phyloP scores from a whole-genome alignment of 2,888 invertebrate species.

The Automeris io region DNA sequence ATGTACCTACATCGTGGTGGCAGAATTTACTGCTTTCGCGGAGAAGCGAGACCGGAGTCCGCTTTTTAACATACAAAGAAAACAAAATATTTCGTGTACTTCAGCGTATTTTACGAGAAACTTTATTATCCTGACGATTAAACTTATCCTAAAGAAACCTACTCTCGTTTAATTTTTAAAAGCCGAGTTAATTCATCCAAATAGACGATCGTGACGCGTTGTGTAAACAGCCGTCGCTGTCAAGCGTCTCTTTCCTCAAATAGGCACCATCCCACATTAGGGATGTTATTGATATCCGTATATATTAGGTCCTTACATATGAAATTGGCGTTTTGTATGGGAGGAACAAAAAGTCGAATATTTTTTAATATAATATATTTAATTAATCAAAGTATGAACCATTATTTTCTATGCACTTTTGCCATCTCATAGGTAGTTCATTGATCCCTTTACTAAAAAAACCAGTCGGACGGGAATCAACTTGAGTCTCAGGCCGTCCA shows the following conservation, averaged over 20 bases:
- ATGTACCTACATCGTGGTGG: slow-evolving; percentile 47
- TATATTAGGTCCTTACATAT: no score
- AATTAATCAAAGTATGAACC: no score
- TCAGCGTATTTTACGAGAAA: slow-evolving; percentile 11
- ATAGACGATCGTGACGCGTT: slow-evolving; percentile 47
- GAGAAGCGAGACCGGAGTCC: slow-evolving; percentile 23
- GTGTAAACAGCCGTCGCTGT: slow-evolving; percentile 48
- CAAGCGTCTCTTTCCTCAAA: slow-evolving; percentile 33
- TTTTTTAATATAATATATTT: no score
- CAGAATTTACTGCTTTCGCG: slow-evolving; percentile 50
- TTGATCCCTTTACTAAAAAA: no score
- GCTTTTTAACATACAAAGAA: slow-evolving; percentile 23
- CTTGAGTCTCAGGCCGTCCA: no score
- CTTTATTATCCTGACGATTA: slow-evolving; percentile 19
- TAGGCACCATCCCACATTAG: no score
- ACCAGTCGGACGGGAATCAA: no score
- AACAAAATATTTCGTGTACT: slow-evolving; percentile 17
- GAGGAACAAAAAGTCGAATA: no score
- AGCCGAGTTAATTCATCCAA: slow-evolving; percentile 54
- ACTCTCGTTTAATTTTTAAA: slow-evolving; percentile 32
- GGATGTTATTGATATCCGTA: no score
- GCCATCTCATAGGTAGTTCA: no score
- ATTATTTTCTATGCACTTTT: no score
- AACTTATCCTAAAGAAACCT: slow-evolving; percentile 16
- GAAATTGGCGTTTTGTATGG: no score